These are phyloP conservation scores for Chauna torquata DNA, from an alignment of 2,113 vertebrate species.

Conservation along the genomic window DNA sequence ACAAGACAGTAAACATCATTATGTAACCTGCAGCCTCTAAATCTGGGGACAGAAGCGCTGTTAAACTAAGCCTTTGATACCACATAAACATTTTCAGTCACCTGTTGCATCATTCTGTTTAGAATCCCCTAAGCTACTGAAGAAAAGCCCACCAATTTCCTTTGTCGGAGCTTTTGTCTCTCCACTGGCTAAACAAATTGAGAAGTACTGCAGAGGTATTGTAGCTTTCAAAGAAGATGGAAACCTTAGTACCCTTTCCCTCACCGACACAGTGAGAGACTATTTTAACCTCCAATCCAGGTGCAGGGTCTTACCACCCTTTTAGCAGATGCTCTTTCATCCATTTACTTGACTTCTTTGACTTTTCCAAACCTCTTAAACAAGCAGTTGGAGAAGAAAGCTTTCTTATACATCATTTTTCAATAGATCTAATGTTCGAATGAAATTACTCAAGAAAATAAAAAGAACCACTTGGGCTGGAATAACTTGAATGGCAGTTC, in stretches of 20 bases:
- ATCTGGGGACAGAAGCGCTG: background rate
- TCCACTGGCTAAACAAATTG: background rate
- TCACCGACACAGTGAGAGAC: background rate
- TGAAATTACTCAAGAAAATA: background rate
- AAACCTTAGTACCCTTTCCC: background rate
- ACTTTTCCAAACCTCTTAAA: background rate
- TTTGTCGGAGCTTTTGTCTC: background rate
- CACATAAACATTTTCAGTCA: background rate
- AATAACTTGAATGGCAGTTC: background rate
- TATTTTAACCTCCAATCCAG: background rate
- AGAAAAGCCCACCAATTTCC: background rate
- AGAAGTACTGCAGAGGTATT: background rate
- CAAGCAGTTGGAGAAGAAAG: background rate
- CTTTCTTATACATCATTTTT: background rate
- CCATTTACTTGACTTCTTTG: background rate
- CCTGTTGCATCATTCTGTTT: background rate
- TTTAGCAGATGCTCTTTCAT: background rate
- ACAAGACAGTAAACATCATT: background rate
- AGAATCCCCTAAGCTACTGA: background rate
- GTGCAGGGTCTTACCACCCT: background rate
- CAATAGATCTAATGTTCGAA: background rate
- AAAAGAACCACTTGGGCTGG: background rate
- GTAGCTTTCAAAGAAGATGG: background rate
- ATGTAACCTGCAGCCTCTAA: background rate
- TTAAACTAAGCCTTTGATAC: background rate